Evolutionary conservation across 2,797 vertebrate genomes (phyloP).

Genomic region (Aplochiton taeniatus): DNA sequence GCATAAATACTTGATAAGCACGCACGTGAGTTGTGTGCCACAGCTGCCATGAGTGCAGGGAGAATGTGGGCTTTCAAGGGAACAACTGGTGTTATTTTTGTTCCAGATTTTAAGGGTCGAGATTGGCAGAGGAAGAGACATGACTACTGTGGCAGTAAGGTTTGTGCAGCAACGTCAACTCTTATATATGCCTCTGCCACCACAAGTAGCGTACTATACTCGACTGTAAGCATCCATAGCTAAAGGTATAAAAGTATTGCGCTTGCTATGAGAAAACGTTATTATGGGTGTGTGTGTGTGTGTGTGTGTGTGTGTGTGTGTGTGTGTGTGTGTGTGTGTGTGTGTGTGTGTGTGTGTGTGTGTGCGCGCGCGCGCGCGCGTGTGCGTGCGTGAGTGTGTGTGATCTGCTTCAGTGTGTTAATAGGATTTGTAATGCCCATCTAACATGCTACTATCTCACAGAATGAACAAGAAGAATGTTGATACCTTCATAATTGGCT

Average conservation of each 20-base stretch:
- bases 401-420: constrained; percentile 1
- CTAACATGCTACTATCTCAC: constrained; percentile 64
- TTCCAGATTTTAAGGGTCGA: no score
- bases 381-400: constrained; percentile 8
- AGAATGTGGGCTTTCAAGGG: neutral
- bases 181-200: no score
- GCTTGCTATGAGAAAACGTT: no score
- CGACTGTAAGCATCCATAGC: no score
- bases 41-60: neutral
- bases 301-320: constrained; percentile 16
- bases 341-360: constrained; percentile 15
- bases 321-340: constrained; percentile 13
- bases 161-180: no score
- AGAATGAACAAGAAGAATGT: constrained; percentile 23
- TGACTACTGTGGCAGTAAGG: no score
- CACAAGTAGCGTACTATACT: no score
- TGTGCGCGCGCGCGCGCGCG: neutral
- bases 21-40: neutral
- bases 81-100: neutral
- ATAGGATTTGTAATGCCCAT: constrained; percentile 32
- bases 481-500: no score
- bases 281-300: neutral
- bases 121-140: no score
- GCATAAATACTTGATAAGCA: constrained; percentile 23
- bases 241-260: no score